These are phyloP conservation scores for Dolichomitus sp. DNA, from an alignment of 2,888 invertebrate genomes.

Conservation along the genomic window DNA sequence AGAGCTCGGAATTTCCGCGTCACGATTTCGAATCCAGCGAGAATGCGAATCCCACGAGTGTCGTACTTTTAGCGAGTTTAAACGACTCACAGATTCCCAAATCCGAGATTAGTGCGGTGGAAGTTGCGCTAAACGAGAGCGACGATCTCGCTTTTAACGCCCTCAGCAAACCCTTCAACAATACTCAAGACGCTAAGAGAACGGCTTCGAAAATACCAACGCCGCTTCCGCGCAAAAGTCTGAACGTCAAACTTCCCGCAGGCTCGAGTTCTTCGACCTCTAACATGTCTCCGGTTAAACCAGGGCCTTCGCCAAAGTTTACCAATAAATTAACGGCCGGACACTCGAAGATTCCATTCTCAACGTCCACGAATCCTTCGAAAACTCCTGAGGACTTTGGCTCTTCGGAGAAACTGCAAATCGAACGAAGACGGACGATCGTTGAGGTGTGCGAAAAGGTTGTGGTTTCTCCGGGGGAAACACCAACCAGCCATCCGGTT, in stretches of 20 bases:
- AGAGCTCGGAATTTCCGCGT: neutral
- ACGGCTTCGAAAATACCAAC: constrained; percentile 83
- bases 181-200: constrained; percentile 62
- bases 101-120: neutral
- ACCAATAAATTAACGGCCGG: constrained; percentile 66
- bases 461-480: constrained; percentile 77
- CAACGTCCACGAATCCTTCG: constrained; percentile 43
- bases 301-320: constrained; percentile 50
- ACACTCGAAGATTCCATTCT: constrained; percentile 68
- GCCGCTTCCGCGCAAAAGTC: constrained; percentile 80
- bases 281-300: neutral
- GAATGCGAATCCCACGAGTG: neutral
- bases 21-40: neutral
- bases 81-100: constrained; percentile 4
- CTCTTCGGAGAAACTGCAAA: constrained; percentile 38
- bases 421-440: constrained; percentile 79
- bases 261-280: constrained; percentile 66
- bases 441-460: constrained; percentile 84
- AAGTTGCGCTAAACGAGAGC: neutral
- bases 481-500: constrained; percentile 72
- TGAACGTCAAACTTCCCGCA: constrained; percentile 68
- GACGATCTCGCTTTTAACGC: neutral
- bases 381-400: constrained; percentile 21
- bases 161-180: constrained; percentile 8
- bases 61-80: neutral